Base-by-base conservation (phyloP, 2,797 vertebrate genomes). In the Phoxinus dragarum region DNA sequence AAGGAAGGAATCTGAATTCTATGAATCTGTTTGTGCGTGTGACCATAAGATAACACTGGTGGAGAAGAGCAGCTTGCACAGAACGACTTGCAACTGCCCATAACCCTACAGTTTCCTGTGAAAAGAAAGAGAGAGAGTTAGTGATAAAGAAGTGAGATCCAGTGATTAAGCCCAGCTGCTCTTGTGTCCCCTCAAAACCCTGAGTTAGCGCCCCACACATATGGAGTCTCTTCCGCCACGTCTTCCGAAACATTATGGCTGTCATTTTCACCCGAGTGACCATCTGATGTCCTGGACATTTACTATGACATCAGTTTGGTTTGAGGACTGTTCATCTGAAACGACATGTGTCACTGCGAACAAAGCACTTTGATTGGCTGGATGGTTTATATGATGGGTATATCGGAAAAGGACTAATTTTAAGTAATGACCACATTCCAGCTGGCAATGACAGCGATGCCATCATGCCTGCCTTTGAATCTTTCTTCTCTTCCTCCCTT, bases 371-470 rank as follows among this genome's bases (percentile, higher is more conserved):
- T 83, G 66, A 82, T 86, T 86, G 73, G 19, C 42, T 79, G 78
- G 49, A 81, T 85, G 76, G 31, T 17, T 69, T 67, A 56, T 73
- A 72, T 82, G 71, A 88, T 64, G 64, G 36, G 56, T 36, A 61
- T 85, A 81, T 64, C 78, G 68, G 27, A 84, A 56, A 47, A 34
- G 8, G 36, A 54, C 38, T 47, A 3, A 21, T 38, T 61, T 42
- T 56, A 85, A 77, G 81, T 7, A 4, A 59, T 80, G 80, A 78
- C 75, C 61, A 19, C 66, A 83, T 80, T 67, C 77, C 77, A 88
- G 85, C 81, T 88, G 85, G 85, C 79, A 76, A n/a, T 17, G 68
- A 82, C 82, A 77, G 56, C 61, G 47, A 71, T 49, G 72, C 67
- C 81, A 80, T 76, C 78, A 76, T 64, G 52, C 31, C 42, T 71